Evolutionary conservation across 2,113 vertebrate species (phyloP), one percentile per base, ranked within the genome.

Genomic region (Herpailurus yagouaroundi): DNA sequence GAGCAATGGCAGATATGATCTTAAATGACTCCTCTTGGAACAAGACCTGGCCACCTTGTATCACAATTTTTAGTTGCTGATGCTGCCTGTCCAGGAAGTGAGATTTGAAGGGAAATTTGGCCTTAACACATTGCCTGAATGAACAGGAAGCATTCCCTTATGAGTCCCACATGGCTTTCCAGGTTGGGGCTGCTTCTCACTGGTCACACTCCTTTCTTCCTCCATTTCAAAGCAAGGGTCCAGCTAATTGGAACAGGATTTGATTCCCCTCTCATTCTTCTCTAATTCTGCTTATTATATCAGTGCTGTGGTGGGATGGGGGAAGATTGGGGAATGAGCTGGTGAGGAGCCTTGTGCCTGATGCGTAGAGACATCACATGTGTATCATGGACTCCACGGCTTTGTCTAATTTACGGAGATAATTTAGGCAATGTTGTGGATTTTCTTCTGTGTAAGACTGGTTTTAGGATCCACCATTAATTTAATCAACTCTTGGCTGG

Each of bases 131-230:
- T 74, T 52, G 45, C 5, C 36, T n/a, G 36, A 66, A 6, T 36
- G 41, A 27, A 14, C 29, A 74, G 45, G 18, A n/a, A 82, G 29
- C 29, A 12, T 14, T 4, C 69, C 69, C 25, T 2, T n/a, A n/a
- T 19, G 19, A 50, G 7, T 9, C 38, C n/a, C 7, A 11, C 21
- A 0, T 2, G 12, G 23, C 4, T 5, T 16, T 57, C 60, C 31
- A 57, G 16, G 2, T 7, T 69, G 50, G 31, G 3, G 16, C 3
- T 74, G 3, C 4, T 50, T 64, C 27, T 73, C 79, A 25, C 7
- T 10, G 29, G 18, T 11, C 45, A 73, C 13, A 13, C 48, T 66
- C 83, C 11, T 25, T 45, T 55, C n/a, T 64, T 82, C 55, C 25
- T 82, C 36, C 9, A 5, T 36, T 18, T 45, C 21, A 55, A 33